Conservation (phyloP, 2,113 vertebrate species). For the Todiramphus saurophagus region DNA sequence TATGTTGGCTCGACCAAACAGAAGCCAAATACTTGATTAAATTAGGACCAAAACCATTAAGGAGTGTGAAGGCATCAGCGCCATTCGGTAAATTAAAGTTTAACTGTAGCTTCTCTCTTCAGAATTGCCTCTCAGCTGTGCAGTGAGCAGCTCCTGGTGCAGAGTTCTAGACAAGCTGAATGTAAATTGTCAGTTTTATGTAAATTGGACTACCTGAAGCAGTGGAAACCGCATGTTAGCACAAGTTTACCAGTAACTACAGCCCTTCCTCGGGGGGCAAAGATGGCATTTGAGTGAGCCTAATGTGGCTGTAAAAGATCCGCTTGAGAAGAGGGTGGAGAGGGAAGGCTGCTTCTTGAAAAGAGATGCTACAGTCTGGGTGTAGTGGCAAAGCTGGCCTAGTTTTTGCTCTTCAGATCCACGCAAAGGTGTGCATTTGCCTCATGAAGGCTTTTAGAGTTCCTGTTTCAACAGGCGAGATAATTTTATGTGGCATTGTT, state of each 20-base stretch:
- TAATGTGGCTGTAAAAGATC: background rate
- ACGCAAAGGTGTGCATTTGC: slow-evolving; percentile 63
- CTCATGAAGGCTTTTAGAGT: slow-evolving; percentile 45
- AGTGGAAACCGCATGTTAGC: background rate
- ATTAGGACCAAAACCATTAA: background rate
- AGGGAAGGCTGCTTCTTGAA: slow-evolving; percentile 5
- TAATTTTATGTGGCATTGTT: slow-evolving; percentile 57
- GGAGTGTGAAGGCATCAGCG: background rate
- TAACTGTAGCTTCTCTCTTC: slow-evolving; percentile 44
- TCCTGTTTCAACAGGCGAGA: slow-evolving; percentile 51
- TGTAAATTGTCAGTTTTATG: background rate
- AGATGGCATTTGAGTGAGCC: background rate
- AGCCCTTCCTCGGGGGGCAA: background rate
- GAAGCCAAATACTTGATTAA: background rate
- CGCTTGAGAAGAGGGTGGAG: background rate
- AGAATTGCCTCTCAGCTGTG: background rate
- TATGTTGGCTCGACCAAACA: background rate
- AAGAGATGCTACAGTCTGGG: slow-evolving; percentile 9
- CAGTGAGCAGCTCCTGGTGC: background rate
- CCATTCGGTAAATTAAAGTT: background rate
- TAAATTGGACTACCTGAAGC: background rate
- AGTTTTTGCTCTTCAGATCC: slow-evolving; percentile 43
- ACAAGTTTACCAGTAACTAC: background rate
- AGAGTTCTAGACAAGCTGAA: background rate
- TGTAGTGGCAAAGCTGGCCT: slow-evolving; percentile 2